These are phyloP conservation scores for Poecilia latipinna DNA, from an alignment of 2,113 vertebrate genomes.

Conservation along the genomic window DNA sequence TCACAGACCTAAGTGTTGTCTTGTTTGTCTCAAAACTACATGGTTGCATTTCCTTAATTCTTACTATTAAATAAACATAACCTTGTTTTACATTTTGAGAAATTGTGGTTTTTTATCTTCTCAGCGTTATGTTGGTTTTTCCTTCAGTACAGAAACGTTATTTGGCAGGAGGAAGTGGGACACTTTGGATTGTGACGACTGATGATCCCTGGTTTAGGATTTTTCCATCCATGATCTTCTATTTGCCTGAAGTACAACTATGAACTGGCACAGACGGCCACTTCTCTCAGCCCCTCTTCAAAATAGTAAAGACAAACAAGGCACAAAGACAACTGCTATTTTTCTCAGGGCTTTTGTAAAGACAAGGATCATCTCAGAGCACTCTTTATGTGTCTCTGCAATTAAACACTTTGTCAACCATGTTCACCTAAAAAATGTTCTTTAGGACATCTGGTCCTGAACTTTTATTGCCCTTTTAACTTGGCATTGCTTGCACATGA, in stretches of 20 bases:
- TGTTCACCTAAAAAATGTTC: neutral
- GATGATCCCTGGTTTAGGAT: no score
- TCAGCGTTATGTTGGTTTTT: neutral
- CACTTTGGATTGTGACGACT: neutral
- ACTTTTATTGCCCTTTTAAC: constrained; percentile 14
- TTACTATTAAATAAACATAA: neutral
- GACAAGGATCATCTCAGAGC: neutral
- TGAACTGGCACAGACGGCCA: neutral
- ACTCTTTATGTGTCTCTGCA: neutral
- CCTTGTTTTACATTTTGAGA: neutral
- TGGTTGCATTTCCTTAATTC: neutral
- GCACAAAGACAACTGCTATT: neutral
- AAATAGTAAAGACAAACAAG: neutral
- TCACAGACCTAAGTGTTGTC: no score
- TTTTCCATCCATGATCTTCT: no score
- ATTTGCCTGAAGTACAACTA: neutral
- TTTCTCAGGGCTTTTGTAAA: neutral
- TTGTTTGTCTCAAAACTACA: no score
- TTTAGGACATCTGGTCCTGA: neutral
- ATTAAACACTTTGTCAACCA: neutral
- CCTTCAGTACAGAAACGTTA: neutral
- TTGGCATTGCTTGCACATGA: constrained; percentile 28
- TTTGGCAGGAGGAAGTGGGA: neutral
- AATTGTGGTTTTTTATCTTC: neutral
- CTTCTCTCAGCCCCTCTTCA: neutral